These are phyloP conservation scores for Macrosoma leucophasiata DNA, from an alignment of 2,888 invertebrate genomes.

Conservation along the genomic window DNA sequence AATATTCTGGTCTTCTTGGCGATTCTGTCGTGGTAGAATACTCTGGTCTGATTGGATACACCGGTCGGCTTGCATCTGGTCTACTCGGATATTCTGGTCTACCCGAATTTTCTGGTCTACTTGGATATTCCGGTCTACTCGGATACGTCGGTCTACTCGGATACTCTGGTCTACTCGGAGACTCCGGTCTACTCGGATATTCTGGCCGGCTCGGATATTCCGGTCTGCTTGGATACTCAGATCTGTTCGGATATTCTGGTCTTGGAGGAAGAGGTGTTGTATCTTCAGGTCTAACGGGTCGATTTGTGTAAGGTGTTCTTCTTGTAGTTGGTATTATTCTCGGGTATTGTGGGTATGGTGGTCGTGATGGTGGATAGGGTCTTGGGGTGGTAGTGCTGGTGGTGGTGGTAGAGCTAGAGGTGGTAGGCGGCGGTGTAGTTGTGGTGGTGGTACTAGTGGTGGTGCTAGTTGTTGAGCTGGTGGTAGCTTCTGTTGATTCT, in stretches of 20 bases:
- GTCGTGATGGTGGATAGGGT: conserved; percentile 22
- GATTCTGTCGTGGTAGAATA: conserved; percentile 5
- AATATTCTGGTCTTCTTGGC: conserved; percentile 22
- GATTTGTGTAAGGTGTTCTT: conserved; percentile 26
- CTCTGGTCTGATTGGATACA: conserved; percentile 27
- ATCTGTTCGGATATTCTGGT: conserved; percentile 9
- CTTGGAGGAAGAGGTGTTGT: conserved; percentile 14
- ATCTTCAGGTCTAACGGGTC: conserved; percentile 23
- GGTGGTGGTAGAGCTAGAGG: conserved; percentile 30
- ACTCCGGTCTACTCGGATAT: no score
- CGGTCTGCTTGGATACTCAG: conserved; percentile 5
- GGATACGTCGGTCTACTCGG: no score
- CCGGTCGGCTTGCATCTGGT: conserved; percentile 25
- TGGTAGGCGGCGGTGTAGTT: conserved; percentile 23
- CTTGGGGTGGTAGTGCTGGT: conserved; percentile 23
- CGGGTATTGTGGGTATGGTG: conserved; percentile 29
- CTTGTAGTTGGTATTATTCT: conserved; percentile 25
- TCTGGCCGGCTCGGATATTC: no score
- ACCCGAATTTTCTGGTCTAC: no score
- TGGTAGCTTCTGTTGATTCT: conserved; percentile 21
- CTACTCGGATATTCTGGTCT: no score
- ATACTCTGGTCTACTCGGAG: no score
- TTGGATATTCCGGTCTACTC: no score
- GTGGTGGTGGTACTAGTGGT: conserved; percentile 29
- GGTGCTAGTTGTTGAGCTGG: conserved; percentile 18